Conservation (phyloP, 2,888 invertebrate species). For the Eupithecia dodoneata region DNA sequence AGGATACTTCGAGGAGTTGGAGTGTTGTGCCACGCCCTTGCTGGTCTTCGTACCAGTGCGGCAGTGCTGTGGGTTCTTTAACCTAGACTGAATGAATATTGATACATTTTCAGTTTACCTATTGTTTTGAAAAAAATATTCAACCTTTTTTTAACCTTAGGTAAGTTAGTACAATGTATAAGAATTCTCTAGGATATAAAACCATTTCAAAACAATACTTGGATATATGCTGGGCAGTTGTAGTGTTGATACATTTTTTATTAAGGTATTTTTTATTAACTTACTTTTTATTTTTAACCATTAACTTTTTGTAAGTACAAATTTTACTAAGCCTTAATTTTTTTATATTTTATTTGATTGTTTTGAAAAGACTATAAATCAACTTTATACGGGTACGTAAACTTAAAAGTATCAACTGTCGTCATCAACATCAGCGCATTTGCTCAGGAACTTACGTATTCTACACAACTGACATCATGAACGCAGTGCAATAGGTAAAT, state of each 20-base stretch:
- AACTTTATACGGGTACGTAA: too few species aligned
- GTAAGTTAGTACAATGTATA: neutral
- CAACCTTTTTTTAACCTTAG: neutral
- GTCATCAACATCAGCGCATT: too few species aligned
- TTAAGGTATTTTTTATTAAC: neutral
- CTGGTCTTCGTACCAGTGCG: neutral
- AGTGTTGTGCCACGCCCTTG: too few species aligned
- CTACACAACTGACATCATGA: too few species aligned
- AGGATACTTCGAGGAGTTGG: too few species aligned
- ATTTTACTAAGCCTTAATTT: too few species aligned
- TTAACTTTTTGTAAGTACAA: neutral
- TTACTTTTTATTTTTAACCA: neutral
- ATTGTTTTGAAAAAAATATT: constrained; percentile 4
- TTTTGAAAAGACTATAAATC: too few species aligned
- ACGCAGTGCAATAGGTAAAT: too few species aligned
- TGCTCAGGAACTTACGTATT: too few species aligned
- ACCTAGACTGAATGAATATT: neutral
- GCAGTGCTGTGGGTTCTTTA: neutral
- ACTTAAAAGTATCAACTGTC: too few species aligned
- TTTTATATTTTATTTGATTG: too few species aligned
- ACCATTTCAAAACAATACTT: neutral
- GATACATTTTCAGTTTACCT: neutral
- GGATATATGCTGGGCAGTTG: neutral
- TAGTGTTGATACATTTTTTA: neutral
- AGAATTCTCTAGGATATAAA: neutral